Percentiles rank a stretch among this genome's conserved stretches.
Evolutionary conservation across 2,888 invertebrate genomes (phyloP).

Genomic region (Apomyelois bistriatella): DNA sequence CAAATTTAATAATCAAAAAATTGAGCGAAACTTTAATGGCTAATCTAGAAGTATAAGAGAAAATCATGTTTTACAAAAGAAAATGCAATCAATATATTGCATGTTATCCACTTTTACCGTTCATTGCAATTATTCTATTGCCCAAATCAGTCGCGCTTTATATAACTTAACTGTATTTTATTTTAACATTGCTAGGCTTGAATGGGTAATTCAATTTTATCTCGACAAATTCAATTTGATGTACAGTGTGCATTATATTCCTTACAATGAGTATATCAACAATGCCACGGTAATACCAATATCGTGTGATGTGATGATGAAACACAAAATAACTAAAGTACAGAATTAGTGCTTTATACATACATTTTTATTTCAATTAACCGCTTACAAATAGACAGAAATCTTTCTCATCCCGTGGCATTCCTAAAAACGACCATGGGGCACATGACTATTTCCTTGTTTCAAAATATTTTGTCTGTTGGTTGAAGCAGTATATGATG

Average conservation of each 20-base stretch:
- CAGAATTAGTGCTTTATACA: background rate
- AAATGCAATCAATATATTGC: conserved; percentile 8
- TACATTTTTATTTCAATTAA: background rate
- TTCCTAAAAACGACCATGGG: no score
- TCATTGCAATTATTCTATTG: conserved; percentile 8
- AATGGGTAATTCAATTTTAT: conserved; percentile 35
- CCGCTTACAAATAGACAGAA: no score
- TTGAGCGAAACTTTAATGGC: no score
- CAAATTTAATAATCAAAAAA: no score
- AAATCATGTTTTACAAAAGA: background rate
- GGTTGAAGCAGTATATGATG: no score
- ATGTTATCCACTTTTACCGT: conserved; percentile 1
- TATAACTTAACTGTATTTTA: conserved; percentile 14
- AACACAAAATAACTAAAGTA: background rate
- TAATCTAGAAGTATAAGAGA: background rate
- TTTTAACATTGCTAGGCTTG: conserved; percentile 9
- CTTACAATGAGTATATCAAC: conserved; percentile 54
- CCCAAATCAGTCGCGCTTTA: conserved; percentile 6
- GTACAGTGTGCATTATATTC: conserved; percentile 40
- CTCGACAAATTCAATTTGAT: conserved; percentile 62
- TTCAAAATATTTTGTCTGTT: no score
- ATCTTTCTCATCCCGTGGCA: no score
- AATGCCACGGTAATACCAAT: conserved; percentile 50
- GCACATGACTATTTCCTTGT: no score
- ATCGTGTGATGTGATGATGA: conserved; percentile 21